Evolutionary conservation across 1,140 invertebrate genomes (phyloP), one percentile per base, ranked within the genome.

Genomic region (Rhopalosiphum maidis): DNA sequence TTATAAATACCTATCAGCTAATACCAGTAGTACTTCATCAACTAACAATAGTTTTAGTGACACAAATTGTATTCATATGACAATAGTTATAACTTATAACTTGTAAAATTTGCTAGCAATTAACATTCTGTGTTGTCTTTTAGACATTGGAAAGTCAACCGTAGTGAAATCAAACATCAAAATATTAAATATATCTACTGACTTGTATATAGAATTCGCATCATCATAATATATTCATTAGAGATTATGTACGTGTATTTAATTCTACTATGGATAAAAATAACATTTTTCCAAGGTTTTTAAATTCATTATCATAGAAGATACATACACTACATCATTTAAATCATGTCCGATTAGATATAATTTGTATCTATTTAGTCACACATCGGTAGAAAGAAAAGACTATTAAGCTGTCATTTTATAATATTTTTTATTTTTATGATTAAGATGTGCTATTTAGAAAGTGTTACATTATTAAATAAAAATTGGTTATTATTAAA

Each of bases 311-410:
- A 35, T 35, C n/a, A 23, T 77, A 18, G 30, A n/a, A 77, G 30
- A 77, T 77, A n/a, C n/a, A 51, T 25, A 37, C 46, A 55, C 35
- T 77, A 35, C 5, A 68, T 68, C 18, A 30, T 43, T 11, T 0
- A 35, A 43, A 23, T 90, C 25, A 30, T 43, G 37, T 68, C 88
- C 37, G 54, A 90, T 90, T 90, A 90, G 35, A 55, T 43, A 46
- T 43, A 68, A 90, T 90, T 68, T 90, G 55, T 68, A 68, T n/a
- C 35, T 43, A 68, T 90, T 90, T 90, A 90, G 89, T 90, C 54
- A 90, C 55, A 68, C 54, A 41, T 37, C 1, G 54, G n/a, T 90
- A 18, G 11, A 35, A 54, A 55, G 54, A 43, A 90, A 43, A 68
- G 43, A 68, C 15, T 21, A 68, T 55, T 90, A n/a, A 90, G 89